A percentile compares a stretch with the other conserved stretches of the same genome.
Conservation (phyloP, 2,888 invertebrate genomes). For the Caenorhabditis japonica region DNA sequence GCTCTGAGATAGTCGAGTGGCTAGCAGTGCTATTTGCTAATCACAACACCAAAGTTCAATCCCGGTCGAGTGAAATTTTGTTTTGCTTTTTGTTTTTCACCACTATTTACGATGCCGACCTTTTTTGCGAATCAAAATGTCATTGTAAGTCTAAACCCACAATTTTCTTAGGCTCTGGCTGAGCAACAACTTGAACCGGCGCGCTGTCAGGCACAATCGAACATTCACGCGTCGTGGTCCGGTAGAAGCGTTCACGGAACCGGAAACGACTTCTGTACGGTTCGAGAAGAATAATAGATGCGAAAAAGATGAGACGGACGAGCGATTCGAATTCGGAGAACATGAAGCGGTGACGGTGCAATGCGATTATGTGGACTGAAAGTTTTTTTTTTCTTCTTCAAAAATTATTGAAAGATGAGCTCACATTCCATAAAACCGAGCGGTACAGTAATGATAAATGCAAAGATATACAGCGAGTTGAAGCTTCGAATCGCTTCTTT, state of each 20-base stretch:
- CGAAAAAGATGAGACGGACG: constrained; percentile 37
- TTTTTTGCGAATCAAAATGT: constrained; percentile 58
- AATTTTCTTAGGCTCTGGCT: constrained; percentile 16
- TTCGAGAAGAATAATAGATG: constrained; percentile 32
- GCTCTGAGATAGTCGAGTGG: no score
- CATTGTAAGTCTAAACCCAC: background rate
- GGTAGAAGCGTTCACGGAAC: constrained; percentile 44
- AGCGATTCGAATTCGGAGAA: constrained; percentile 39
- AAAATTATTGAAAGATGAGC: background rate
- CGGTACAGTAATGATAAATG: constrained; percentile 24
- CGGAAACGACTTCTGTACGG: constrained; percentile 42
- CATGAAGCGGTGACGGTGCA: constrained; percentile 23
- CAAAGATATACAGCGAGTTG: constrained; percentile 25
- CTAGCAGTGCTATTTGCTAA: no score
- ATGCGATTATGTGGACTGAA: constrained; percentile 30
- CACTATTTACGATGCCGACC: no score
- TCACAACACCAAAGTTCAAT: no score
- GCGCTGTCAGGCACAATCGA: constrained; percentile 1
- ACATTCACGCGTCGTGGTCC: constrained; percentile 8
- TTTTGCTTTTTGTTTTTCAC: no score
- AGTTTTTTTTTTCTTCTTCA: background rate
- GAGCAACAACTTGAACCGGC: constrained; percentile 11
- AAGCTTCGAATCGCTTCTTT: constrained; percentile 13
- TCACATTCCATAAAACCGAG: constrained; percentile 32
- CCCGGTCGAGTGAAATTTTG: no score